Evolutionary conservation across 2,888 invertebrate genomes (phyloP), one percentile per base, ranked within the genome.

Genomic region (Eugnorisma glareosa): DNA sequence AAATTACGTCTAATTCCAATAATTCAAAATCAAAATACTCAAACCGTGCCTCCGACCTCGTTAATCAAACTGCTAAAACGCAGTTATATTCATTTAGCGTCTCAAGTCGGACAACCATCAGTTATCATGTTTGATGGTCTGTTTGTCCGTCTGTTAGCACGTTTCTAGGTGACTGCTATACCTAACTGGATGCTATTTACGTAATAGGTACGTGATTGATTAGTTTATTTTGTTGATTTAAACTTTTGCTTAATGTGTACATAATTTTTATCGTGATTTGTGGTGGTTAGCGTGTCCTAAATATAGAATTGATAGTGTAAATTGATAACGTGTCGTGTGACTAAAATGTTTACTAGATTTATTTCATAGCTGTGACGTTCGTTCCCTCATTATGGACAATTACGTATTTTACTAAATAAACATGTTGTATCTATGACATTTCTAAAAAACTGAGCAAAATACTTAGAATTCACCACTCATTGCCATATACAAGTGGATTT

Each of bases 71-170:
- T 68, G 88, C 88, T 86, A 88, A 89, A 88, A 82, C 67, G 75
- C 82, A 81, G 87, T 90, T 89, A 90, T 81, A 83, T 70, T 76
- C 74, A 69, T 81, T 91, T 91, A 90, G 80, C 89, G 81, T 85
- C 73, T 75, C 68, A 80, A 84, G 74, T 88, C 85, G 88, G 88
- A 89, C 88, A 87, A 73, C 74, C 82, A 83, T 86, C 85, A 86
- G 83, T 91, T 91, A 90, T 83, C 90, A 82, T 69, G 81, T 90
- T 89, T 89, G 90, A 91, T 90, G 88, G 88, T 77, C 83, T 91
- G 87, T 92, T 90, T 89, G 86, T 84, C 10, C 57, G 74, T 86
- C n/a, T 82, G 76, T 92, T 91, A 91, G 85, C 86, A 73, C n/a
- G 70, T 90, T 85, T 89, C 89, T 90, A 90, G 89, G 89, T 88